Base-by-base conservation (phyloP, 2,888 invertebrate genomes). In the Sinhomidia bicolor region DNA sequence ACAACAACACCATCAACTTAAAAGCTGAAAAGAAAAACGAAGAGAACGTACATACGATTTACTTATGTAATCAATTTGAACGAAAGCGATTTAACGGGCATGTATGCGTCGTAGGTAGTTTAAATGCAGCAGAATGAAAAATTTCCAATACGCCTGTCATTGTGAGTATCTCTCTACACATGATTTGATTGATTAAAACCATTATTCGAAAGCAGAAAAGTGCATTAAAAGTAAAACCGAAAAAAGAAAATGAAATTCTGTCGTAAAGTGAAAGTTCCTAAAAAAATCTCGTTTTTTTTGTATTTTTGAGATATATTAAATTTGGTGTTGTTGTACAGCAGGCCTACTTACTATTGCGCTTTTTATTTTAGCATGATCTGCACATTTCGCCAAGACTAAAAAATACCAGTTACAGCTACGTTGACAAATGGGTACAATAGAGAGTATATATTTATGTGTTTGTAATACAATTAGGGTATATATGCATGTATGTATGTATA, bases 121-220 rank as follows among this genome's bases (percentile, higher is more conserved):
- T n/a, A n/a, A 54, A 17, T 54, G 10, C 54, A 54, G 12, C 4
- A 54, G 54, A 54, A 4, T 3, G 17, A 54, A 54, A 54, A 54
- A 54, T 4, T 54, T 17, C 12, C 54, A 54, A 17, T 41, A 7
- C 47, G n/a, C 47, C 47, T 47, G 47, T 47, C 47, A 17, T 5
- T 60, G 10, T 20, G 10, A 12, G 47, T 36, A 47, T 26, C 29
- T 10, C 65, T 29, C 14, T 23, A 20, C 12, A 20, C 12, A 9
- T 7, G 60, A 60, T 65, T 65, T 65, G 65, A 65, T 65, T 65
- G 65, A 65, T 65, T 65, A 65, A 65, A 65, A 29, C 65, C 65
- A 65, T 65, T 60, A 60, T 26, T 12, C 47, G 4, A 47, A 47
- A 47, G 10, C n/a, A 60, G 20, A 60, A 36, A 36, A 57, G 10